Conservation (phyloP, 2,888 invertebrate species). For the Choreutis nemorana region DNA sequence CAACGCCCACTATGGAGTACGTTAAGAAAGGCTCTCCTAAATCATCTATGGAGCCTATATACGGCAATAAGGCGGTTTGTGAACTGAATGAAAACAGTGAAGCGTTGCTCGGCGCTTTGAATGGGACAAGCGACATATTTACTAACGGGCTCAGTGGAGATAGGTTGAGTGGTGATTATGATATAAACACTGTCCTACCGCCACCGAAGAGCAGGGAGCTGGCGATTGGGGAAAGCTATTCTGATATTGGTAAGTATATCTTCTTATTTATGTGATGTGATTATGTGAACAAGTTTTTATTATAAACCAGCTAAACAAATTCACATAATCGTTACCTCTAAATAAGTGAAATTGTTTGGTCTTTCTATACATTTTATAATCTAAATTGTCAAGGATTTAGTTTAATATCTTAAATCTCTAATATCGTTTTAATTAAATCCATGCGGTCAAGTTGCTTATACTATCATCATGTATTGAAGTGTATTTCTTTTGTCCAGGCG, state of each 20-base stretch:
- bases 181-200: constrained; percentile 54
- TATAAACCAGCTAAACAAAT: no score
- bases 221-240: constrained; percentile 63
- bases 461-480: no score
- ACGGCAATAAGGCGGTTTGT: constrained; percentile 55
- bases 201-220: constrained; percentile 57
- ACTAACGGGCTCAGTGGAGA: constrained; percentile 47
- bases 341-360: no score
- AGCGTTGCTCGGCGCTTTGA: constrained; percentile 39
- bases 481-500: constrained; percentile 31
- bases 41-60: constrained; percentile 51
- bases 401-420: no score
- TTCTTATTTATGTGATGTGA: no score
- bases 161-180: constrained; percentile 55
- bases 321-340: no score
- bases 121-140: constrained; percentile 51
- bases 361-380: no score
- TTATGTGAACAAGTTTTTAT: no score
- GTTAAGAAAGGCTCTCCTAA: constrained; percentile 54
- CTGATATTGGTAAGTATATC: constrained; percentile 50
- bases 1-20: constrained; percentile 53
- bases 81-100: constrained; percentile 51
- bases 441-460: no score
- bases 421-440: no score
- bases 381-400: no score